These are phyloP conservation scores for Ferdinandea cuprea DNA, from an alignment of 2,888 invertebrate genomes.

Conservation along the genomic window DNA sequence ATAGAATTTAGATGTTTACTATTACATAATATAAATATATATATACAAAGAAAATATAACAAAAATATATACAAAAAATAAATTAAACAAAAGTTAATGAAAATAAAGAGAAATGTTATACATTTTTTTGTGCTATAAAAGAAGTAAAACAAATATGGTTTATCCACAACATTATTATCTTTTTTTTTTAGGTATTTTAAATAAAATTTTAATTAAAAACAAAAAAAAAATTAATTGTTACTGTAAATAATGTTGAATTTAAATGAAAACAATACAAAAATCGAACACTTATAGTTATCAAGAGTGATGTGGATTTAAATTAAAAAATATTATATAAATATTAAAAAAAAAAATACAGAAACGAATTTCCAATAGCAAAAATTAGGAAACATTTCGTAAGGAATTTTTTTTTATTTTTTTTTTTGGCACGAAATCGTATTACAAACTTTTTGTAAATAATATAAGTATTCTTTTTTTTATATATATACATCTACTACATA, in stretches of 20 bases:
- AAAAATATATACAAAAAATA: conserved; percentile 68
- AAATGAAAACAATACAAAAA: conserved; percentile 45
- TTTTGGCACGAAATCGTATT: conserved; percentile 55
- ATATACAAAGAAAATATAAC: conserved; percentile 74
- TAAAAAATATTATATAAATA: conserved; percentile 33
- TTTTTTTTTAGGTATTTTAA: conserved; percentile 60
- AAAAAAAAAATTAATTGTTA: conserved; percentile 58
- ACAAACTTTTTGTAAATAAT: conserved; percentile 52
- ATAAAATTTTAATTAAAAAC: conserved; percentile 55
- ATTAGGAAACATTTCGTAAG: conserved; percentile 8
- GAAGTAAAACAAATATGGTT: conserved; percentile 12
- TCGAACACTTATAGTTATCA: conserved; percentile 50
- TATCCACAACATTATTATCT: conserved; percentile 52
- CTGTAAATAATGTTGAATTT: conserved; percentile 70
- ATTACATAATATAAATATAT: conserved; percentile 70
- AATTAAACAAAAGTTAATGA: conserved; percentile 24
- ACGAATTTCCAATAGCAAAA: conserved; percentile 48
- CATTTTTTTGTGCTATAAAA: conserved; percentile 53
- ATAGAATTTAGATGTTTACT: conserved; percentile 67
- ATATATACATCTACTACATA: no score
- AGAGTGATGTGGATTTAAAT: conserved; percentile 58
- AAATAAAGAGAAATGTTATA: conserved; percentile 64
- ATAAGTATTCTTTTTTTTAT: conserved; percentile 59
- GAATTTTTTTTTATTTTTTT: not conserved
- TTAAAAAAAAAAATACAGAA: conserved; percentile 37